Base-by-base conservation (phyloP, 2,113 vertebrate species). In the Synchiropus splendidus region DNA sequence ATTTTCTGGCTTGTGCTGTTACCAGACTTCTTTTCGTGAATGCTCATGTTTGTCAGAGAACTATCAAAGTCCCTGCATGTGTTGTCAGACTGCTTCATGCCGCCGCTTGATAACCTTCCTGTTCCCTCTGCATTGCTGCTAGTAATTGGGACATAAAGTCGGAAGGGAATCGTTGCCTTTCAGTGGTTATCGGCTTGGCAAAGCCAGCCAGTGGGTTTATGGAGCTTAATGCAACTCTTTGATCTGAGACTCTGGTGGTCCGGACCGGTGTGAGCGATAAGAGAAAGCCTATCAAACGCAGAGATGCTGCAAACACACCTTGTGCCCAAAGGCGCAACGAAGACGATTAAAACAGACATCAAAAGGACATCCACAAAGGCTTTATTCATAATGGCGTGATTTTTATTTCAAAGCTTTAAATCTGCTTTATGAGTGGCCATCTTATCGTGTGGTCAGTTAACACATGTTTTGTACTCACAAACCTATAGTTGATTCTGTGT, bases 241-340 rank as follows among this genome's bases (percentile, higher is more conserved):
- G 70, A 83, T 71, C 53, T 62, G 16, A 17, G 44, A 41, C 45
- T 56, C 36, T 9, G 57, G 39, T 55, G 61, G 57, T 57, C 65
- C 57, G 51, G 42, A 58, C 54, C 46, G 39, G 48, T 61, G 40
- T 9, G 14, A 48, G 31, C 14, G 58, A 81, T 81, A 76, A 78
- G 72, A 63, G 61, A 58, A 70, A 80, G 52, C 67, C 71, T 54
- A 72, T 77, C 70, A 80, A 72, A 78, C 61, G 31, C 36, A 39
- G 45, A 45, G 55, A 59, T 57, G 42, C 32, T 47, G 59, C 61
- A 70, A 66, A 77, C 55, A 49, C 48, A 61, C 42, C 54, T 47
- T 18, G 9, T 10, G 9, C 18, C 58, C 57, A 42, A 60, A 47
- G 55, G 51, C 46, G 44, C 44, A 54, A 31, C 52, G 32, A 34